Conservation (phyloP, 2,113 vertebrate genomes). For the Copsychus sechellarum region DNA sequence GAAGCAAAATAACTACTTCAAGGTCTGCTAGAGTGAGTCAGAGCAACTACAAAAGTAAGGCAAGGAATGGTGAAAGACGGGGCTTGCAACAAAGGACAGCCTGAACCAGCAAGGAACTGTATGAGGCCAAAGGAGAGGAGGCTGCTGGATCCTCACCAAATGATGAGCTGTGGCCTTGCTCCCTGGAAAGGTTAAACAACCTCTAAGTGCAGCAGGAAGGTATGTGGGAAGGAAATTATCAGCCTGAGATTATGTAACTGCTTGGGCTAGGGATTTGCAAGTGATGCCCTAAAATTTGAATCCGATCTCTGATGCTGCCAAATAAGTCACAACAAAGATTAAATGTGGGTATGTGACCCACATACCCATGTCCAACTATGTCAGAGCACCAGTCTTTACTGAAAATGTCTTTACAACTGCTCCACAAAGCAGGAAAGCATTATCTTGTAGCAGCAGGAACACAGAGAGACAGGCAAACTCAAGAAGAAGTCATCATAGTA, state of each 20-base stretch:
- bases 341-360: background rate
- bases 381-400: background rate
- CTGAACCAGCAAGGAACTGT: background rate
- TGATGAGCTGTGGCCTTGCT: background rate
- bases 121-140: background rate
- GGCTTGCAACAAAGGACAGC: background rate
- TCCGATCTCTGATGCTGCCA: background rate
- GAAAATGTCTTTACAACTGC: background rate
- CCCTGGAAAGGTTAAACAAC: background rate
- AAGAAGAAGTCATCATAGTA: background rate
- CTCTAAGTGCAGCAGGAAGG: background rate
- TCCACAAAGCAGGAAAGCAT: background rate
- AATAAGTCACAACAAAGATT: background rate
- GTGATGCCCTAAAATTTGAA: background rate
- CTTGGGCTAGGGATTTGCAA: background rate
- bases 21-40: background rate
- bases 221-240: background rate
- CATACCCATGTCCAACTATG: fast-evolving
- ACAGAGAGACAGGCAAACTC: background rate
- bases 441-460: background rate
- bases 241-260: background rate
- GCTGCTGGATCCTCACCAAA: background rate
- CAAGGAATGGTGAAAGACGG: background rate
- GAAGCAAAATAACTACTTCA: background rate
- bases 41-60: background rate